phyloP scores from a whole-genome alignment of 35 echinoderm and acorn worm species.

The Lytechinus variegatus region DNA sequence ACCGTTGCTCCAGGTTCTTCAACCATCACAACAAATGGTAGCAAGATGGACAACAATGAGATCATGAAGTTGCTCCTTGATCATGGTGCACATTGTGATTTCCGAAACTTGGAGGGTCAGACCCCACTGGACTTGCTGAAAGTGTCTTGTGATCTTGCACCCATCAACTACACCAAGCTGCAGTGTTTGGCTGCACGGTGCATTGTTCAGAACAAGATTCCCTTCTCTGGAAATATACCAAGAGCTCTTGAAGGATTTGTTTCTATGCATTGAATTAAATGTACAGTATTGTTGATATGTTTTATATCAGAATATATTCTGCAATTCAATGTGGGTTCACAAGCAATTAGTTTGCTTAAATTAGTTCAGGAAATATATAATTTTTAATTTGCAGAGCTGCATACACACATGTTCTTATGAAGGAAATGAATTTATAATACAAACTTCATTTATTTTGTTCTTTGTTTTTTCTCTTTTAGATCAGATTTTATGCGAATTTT shows the following conservation, averaged over 20 bases:
- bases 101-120: slow-evolving; percentile 74
- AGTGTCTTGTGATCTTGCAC: slow-evolving; percentile 74
- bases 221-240: slow-evolving; percentile 81
- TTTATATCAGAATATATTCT: neutral
- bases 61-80: slow-evolving; percentile 78
- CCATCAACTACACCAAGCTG: slow-evolving; percentile 87
- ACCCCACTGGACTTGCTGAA: slow-evolving; percentile 78
- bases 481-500: neutral
- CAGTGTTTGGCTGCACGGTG: slow-evolving; percentile 81
- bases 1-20: slow-evolving; percentile 24
- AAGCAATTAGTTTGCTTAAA: neutral
- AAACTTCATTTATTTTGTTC: neutral
- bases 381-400: neutral
- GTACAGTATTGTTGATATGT: neutral
- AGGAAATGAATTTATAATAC: neutral
- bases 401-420: neutral
- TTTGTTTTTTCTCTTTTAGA: neutral
- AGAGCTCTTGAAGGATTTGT: slow-evolving; percentile 85
- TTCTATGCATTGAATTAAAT: slow-evolving; percentile 59
- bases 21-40: slow-evolving; percentile 34
- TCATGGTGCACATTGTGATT: slow-evolving; percentile 84
- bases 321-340: slow-evolving; percentile 17
- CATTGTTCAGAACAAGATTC: slow-evolving; percentile 70
- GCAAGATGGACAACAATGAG: slow-evolving; percentile 56
- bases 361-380: neutral